Evolutionary conservation across 2,797 vertebrate species (phyloP).

Genomic region (Glossophaga mutica): DNA sequence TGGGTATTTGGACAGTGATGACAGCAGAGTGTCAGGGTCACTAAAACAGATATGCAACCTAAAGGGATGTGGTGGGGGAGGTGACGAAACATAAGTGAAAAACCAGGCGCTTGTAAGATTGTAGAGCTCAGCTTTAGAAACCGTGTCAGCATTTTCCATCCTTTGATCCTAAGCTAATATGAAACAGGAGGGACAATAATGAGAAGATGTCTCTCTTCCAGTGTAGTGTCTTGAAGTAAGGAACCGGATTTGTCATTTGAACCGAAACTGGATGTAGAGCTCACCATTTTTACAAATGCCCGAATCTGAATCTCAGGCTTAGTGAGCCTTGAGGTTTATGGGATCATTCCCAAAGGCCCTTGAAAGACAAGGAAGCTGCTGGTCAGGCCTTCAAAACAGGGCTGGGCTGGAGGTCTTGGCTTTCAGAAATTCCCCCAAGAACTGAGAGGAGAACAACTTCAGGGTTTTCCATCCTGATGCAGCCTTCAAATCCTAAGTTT

Average conservation of each 20-base stretch:
- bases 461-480: neutral
- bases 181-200: neutral
- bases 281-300: neutral
- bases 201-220: neutral
- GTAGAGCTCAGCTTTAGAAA: neutral
- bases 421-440: neutral
- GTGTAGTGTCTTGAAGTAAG: conserved; percentile 1
- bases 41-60: neutral
- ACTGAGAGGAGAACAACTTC: neutral
- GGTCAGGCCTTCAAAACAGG: neutral
- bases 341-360: neutral
- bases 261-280: neutral
- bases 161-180: neutral
- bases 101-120: neutral
- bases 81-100: neutral
- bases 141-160: neutral
- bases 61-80: neutral
- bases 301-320: neutral
- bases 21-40: neutral
- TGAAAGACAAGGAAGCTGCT: neutral
- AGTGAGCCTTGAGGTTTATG: neutral
- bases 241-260: neutral
- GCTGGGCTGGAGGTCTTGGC: neutral
- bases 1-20: neutral
- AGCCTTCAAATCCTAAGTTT: neutral